Conservation (phyloP, 2,113 vertebrate species). For the Dendropsophus ebraccatus region DNA sequence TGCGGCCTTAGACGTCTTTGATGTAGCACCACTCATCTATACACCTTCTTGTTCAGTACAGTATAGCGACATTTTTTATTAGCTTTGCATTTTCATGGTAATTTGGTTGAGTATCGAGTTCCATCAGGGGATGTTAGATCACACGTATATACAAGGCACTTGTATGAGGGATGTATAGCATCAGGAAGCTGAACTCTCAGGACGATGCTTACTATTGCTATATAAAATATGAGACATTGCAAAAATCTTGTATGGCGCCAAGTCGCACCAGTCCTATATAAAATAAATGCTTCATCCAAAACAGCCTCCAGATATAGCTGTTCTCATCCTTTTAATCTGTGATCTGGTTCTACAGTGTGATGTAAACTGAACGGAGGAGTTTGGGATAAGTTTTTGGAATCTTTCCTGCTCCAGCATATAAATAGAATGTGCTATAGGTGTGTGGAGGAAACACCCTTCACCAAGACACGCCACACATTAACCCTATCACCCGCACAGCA, state of each 20-base stretch:
- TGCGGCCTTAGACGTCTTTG: too few species aligned
- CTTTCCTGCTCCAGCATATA: slow-evolving; percentile 45
- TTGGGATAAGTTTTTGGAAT: slow-evolving; percentile 45
- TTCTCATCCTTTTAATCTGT: background rate
- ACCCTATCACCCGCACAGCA: slow-evolving; percentile 1
- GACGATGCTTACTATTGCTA: background rate
- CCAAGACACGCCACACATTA: slow-evolving; percentile 47
- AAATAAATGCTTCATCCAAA: background rate
- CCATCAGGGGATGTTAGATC: background rate
- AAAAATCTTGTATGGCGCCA: background rate
- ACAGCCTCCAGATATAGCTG: background rate
- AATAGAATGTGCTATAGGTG: slow-evolving; percentile 56
- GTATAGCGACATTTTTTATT: background rate
- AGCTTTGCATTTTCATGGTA: background rate
- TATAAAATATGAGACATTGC: background rate
- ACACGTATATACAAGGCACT: background rate
- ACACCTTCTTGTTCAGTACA: background rate
- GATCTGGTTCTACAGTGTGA: background rate
- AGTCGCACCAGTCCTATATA: background rate
- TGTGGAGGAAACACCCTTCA: slow-evolving; percentile 55
- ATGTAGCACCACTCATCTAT: background rate
- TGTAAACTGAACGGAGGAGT: background rate
- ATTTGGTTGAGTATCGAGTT: background rate
- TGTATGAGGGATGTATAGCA: background rate
- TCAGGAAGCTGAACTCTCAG: background rate